Percentiles rank a stretch among this genome's conserved stretches.
Conservation (phyloP, 2,113 vertebrate species). For the Tor tambroides region DNA sequence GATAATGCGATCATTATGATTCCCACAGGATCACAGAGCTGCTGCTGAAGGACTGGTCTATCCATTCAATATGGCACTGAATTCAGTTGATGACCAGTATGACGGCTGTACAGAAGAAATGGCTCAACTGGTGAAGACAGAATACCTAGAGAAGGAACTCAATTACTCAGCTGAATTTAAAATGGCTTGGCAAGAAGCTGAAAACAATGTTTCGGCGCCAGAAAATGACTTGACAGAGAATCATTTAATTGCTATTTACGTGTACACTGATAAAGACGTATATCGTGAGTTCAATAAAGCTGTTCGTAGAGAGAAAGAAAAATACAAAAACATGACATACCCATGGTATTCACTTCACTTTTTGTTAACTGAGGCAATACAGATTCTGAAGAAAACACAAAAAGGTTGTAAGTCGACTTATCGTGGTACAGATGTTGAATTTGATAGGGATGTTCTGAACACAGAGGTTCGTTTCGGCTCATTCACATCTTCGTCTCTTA, state of each 20-base stretch:
- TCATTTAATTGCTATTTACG: not conserved
- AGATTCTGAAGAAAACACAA: not conserved
- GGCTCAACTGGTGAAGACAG: not conserved
- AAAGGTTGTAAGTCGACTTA: not conserved
- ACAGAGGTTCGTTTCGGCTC: not conserved
- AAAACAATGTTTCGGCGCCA: not conserved
- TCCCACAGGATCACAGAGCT: not conserved
- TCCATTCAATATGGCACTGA: not conserved
- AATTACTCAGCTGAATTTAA: not conserved
- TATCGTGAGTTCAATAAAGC: not conserved
- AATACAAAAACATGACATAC: not conserved
- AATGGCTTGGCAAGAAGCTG: not conserved
- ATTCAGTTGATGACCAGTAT: conserved; percentile 15
- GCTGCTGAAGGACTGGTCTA: not conserved
- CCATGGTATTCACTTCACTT: conserved; percentile 1
- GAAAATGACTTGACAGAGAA: not conserved
- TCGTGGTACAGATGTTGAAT: not conserved
- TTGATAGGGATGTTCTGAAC: not conserved
- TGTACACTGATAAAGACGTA: not conserved
- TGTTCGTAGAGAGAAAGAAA: not conserved
- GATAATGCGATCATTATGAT: not conserved
- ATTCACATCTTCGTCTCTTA: not conserved
- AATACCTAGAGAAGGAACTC: conserved; percentile 1
- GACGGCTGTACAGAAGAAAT: not conserved
- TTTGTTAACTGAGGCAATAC: not conserved